These are phyloP conservation scores for Copidosoma floridanum DNA, from an alignment of 1,140 invertebrate genomes.

Conservation along the genomic window DNA sequence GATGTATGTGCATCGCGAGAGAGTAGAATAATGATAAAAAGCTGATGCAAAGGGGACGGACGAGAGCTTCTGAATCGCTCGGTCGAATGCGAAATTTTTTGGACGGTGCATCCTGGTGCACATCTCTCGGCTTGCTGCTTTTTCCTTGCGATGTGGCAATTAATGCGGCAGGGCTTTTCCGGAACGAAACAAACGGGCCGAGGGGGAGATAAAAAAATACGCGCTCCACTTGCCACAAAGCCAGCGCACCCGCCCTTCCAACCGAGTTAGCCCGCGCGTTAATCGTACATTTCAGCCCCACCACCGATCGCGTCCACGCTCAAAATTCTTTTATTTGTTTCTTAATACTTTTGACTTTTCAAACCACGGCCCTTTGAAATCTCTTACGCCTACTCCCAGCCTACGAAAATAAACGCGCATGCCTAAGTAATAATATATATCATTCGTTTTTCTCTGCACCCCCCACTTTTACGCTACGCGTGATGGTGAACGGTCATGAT, in stretches of 20 bases:
- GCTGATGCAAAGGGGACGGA: neutral
- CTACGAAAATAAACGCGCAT: too few relatives aligned
- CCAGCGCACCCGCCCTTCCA: slow-evolving; percentile 1
- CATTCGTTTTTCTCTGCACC: too few relatives aligned
- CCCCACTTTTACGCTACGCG: too few relatives aligned
- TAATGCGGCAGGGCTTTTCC: neutral
- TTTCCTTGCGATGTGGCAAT: slow-evolving; percentile 10
- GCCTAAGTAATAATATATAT: too few relatives aligned
- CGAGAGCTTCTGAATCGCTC: neutral
- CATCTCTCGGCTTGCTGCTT: neutral
- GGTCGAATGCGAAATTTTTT: slow-evolving; percentile 11
- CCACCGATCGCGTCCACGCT: neutral
- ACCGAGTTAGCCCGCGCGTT: slow-evolving; percentile 5
- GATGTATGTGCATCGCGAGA: neutral
- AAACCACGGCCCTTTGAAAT: too few relatives aligned
- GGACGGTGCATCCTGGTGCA: too few relatives aligned
- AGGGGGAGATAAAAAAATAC: neutral
- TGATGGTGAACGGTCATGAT: too few relatives aligned
- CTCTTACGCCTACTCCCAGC: too few relatives aligned
- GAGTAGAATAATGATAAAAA: neutral
- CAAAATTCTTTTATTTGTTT: slow-evolving; percentile 10
- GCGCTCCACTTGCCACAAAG: too few relatives aligned
- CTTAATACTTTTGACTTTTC: neutral
- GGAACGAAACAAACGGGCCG: slow-evolving; percentile 17
- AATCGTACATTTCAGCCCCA: slow-evolving; percentile 14